phyloP scores from a whole-genome alignment of 2,113 vertebrate genomes.

The Bettongia penicillata region DNA sequence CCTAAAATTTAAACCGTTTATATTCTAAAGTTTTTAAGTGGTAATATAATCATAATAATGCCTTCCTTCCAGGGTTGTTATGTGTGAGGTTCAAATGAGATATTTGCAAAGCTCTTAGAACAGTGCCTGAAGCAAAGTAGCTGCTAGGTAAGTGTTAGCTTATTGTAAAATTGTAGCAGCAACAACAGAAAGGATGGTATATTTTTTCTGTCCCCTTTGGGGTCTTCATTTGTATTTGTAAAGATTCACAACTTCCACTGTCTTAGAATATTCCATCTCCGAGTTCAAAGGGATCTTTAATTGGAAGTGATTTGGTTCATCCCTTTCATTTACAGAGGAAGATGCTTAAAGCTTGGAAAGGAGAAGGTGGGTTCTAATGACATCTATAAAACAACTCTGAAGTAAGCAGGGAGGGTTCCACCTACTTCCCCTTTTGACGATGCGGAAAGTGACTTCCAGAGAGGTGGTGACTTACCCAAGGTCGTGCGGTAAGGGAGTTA shows the following conservation, averaged over 20 bases:
- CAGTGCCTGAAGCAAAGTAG: background rate
- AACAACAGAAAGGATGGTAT: background rate
- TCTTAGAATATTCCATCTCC: background rate
- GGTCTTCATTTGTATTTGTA: background rate
- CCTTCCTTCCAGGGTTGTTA: background rate
- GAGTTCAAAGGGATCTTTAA: background rate
- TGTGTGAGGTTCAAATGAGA: background rate
- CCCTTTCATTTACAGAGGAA: background rate
- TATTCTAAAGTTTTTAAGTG: background rate
- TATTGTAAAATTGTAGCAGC: background rate
- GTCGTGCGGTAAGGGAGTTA: background rate
- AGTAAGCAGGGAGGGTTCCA: background rate
- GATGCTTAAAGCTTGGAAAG: background rate
- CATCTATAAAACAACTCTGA: background rate
- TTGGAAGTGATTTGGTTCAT: background rate
- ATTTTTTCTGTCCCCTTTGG: background rate
- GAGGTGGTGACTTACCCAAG: background rate
- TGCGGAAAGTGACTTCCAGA: background rate
- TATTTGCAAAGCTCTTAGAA: background rate
- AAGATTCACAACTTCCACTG: background rate
- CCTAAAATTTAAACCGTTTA: background rate
- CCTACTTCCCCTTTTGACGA: background rate
- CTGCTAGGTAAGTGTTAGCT: background rate
- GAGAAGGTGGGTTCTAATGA: background rate
- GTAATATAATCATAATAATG: background rate